Evolutionary conservation across 1,140 invertebrate genomes (phyloP), one percentile per base, ranked within the genome.

Genomic region (Akabosia matsudoensis): DNA sequence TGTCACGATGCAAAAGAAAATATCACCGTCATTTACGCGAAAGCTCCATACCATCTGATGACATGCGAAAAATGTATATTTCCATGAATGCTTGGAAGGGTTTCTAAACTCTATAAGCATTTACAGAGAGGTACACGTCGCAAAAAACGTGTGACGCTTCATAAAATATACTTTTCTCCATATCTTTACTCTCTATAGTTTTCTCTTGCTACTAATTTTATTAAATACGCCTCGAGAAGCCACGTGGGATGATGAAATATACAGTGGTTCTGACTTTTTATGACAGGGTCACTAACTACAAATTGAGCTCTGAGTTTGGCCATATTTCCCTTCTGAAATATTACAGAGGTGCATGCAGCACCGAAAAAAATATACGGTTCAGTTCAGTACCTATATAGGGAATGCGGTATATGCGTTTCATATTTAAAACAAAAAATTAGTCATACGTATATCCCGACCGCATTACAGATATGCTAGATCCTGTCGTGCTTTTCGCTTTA

Each of bases 241-340:
- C 54, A 61, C 14, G 61, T 67, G 24, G 22, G 22, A 67, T 67
- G 31, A 67, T 67, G 61, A 67, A 67, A 67, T 67, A 31, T 67
- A 67, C 22, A 67, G 7, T 30, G 24, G 28, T n/a, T 10, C 61
- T 31, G 28, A 67, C 28, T 67, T 67, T 67, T 67, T 67, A 67
- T 30, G 61, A 30, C 1, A 67, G 26, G 24, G 61, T 67, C 61
- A 67, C 61, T 67, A 67, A 31, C 61, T 31, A 67, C 31, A 30
- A 30, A 67, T 30, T 67, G 28, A 67, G 28, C 61, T 31, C 61
- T 31, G 61, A 13, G 61, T 31, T 67, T 31, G 10, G n/a, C n/a
- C n/a, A n/a, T 45, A 7, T 45, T 18, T 45, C 37, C 18, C 18
- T 45, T 45, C 37, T 45, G 7, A 45, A 18, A 45, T 45, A 45